Percentiles rank a stretch among this genome's conserved stretches.
phyloP scores from a whole-genome alignment of 1,140 invertebrate genomes.

The Oedothorax gibbosus region DNA sequence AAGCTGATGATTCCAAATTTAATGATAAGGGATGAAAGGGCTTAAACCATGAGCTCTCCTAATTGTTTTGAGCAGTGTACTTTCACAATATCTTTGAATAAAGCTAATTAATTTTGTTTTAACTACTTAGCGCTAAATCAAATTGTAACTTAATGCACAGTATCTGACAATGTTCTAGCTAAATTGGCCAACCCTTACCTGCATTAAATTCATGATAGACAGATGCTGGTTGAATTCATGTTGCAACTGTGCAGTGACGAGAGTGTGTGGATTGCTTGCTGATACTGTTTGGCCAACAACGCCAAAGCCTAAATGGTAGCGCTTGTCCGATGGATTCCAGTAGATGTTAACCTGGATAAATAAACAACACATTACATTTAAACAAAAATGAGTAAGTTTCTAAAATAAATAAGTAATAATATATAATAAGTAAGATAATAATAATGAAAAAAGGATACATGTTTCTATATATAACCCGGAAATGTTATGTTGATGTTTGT shows the following conservation, averaged over 20 bases:
- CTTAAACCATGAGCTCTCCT: no score
- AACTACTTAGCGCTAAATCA: no score
- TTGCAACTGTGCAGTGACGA: slow-evolving; percentile 83
- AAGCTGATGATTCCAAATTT: no score
- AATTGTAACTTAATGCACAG: neutral
- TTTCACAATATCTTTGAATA: no score
- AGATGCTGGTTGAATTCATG: slow-evolving; percentile 81
- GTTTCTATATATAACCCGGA: slow-evolving; percentile 90
- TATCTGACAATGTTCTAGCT: neutral
- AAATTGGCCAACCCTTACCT: slow-evolving; percentile 65
- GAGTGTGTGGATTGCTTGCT: slow-evolving; percentile 81
- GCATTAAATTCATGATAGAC: slow-evolving; percentile 80
- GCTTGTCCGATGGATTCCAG: slow-evolving; percentile 79
- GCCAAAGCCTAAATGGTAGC: slow-evolving; percentile 79
- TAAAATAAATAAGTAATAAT: no score
- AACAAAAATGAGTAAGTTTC: neutral
- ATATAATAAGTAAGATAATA: no score
- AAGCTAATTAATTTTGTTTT: no score
- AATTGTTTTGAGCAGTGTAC: no score
- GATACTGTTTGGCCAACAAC: slow-evolving; percentile 67
- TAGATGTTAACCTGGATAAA: slow-evolving; percentile 72
- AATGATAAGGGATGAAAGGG: no score
- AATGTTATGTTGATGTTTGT: slow-evolving; percentile 83
- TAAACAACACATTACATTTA: neutral
- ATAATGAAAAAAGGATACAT: slow-evolving; percentile 68